Conservation (phyloP, 2,888 invertebrate species). For the Smittia sp. region DNA sequence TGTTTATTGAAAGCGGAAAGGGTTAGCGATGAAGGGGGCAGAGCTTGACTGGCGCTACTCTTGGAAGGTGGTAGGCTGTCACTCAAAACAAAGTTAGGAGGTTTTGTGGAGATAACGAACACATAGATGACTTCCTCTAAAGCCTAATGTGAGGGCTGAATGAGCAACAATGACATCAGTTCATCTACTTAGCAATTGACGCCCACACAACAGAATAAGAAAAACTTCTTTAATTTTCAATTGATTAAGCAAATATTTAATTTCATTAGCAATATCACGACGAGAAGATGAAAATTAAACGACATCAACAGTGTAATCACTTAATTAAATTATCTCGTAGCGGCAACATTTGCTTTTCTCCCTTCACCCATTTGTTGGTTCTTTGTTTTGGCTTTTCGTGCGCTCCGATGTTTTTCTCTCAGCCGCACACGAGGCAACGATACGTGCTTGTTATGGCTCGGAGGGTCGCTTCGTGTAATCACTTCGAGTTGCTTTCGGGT, state of each 20-base stretch:
- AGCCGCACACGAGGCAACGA: neutral
- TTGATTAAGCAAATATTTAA: conserved; percentile 37
- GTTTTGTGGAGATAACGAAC: no score
- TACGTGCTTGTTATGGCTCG: neutral
- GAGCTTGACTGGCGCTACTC: no score
- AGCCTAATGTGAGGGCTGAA: no score
- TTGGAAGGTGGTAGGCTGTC: no score
- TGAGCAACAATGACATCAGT: no score
- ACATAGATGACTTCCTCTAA: no score
- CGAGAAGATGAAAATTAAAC: conserved; percentile 10
- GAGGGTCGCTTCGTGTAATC: conserved; percentile 3
- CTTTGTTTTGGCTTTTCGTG: neutral
- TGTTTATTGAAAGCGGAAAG: no score
- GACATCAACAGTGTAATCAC: conserved; percentile 40
- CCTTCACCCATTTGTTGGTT: neutral
- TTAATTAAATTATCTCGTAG: conserved; percentile 31
- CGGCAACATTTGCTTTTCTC: neutral
- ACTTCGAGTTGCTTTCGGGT: neutral
- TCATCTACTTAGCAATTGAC: no score
- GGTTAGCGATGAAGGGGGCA: no score
- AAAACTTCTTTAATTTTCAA: conserved; percentile 24
- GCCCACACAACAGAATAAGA: no score
- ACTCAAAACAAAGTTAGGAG: no score
- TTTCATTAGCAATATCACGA: conserved; percentile 30
- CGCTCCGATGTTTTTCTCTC: neutral